Evolutionary conservation across 2,888 invertebrate species (phyloP).

Genomic region (Mechanitis messenoides): DNA sequence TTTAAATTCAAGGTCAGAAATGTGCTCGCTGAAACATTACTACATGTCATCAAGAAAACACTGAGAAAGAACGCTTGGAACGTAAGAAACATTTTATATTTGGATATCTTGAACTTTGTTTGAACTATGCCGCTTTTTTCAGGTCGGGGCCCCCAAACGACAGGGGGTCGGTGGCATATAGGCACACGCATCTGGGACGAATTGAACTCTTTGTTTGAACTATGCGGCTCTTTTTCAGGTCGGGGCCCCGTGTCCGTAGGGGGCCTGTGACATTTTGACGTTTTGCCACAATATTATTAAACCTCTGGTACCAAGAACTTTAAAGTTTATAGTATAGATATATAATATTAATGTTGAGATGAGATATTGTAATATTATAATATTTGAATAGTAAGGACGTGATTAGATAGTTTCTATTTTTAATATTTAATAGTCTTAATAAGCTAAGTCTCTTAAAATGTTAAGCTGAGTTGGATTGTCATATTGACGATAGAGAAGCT

Average conservation of each 20-base stretch:
- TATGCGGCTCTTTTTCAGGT: no score
- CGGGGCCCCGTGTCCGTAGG: no score
- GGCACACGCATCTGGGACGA: no score
- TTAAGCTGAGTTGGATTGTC: constrained; percentile 22
- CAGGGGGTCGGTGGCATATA: no score
- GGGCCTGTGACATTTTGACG: no score
- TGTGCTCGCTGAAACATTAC: constrained; percentile 51
- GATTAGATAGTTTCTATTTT: constrained; percentile 23
- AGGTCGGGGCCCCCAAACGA: no score
- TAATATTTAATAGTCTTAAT: constrained; percentile 21
- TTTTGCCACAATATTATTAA: no score
- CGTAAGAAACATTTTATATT: constrained; percentile 10
- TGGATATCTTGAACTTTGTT: not conserved
- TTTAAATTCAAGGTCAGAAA: constrained; percentile 71
- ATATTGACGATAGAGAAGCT: constrained; percentile 25
- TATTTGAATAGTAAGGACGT: constrained; percentile 16
- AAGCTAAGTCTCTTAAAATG: constrained; percentile 24
- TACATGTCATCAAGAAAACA: constrained; percentile 25
- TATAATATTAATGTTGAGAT: not conserved
- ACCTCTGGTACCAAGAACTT: no score
- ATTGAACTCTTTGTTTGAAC: no score
- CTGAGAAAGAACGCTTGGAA: constrained; percentile 7
- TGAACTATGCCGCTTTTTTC: no score
- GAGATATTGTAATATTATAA: constrained; percentile 11
- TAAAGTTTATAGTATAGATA: not conserved